Percentiles rank a stretch among this genome's conserved stretches.
phyloP scores from a whole-genome alignment of 2,113 vertebrate genomes.

The Cynoglossus semilaevis region DNA sequence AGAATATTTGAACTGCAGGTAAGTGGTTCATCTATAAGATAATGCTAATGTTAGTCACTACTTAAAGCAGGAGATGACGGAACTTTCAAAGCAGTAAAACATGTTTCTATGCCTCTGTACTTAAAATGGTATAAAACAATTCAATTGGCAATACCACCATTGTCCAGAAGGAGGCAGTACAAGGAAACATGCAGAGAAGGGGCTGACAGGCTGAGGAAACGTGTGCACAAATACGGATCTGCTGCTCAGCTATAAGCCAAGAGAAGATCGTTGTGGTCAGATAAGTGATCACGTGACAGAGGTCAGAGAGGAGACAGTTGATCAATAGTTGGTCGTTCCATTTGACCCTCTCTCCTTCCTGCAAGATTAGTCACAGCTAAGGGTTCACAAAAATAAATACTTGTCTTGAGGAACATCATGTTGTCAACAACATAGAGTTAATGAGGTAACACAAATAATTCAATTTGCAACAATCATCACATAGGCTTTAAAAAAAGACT shows the following conservation, averaged over 20 bases:
- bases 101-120: too few species aligned
- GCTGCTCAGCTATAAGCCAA: slow-evolving; percentile 20
- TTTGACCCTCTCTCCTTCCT: slow-evolving; percentile 33
- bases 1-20: too few species aligned
- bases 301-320: slow-evolving; percentile 39
- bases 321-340: slow-evolving; percentile 38
- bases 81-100: background rate
- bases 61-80: slow-evolving; percentile 17
- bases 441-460: too few species aligned
- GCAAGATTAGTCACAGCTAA: background rate
- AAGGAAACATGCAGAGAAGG: slow-evolving; percentile 10
- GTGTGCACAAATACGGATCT: background rate
- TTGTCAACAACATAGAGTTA: too few species aligned
- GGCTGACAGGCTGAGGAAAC: background rate
- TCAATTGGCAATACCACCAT: slow-evolving; percentile 6
- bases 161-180: slow-evolving; percentile 55
- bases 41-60: slow-evolving; percentile 11
- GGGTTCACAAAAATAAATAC: too few species aligned
- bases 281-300: slow-evolving; percentile 44
- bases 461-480: background rate
- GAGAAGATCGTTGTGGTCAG: slow-evolving; percentile 1
- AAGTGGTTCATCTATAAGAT: too few species aligned
- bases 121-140: too few species aligned
- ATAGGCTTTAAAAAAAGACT: background rate
- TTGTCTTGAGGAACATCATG: too few species aligned